These are phyloP conservation scores for Gila orcuttii DNA, from an alignment of 2,113 vertebrate species.

Conservation along the genomic window DNA sequence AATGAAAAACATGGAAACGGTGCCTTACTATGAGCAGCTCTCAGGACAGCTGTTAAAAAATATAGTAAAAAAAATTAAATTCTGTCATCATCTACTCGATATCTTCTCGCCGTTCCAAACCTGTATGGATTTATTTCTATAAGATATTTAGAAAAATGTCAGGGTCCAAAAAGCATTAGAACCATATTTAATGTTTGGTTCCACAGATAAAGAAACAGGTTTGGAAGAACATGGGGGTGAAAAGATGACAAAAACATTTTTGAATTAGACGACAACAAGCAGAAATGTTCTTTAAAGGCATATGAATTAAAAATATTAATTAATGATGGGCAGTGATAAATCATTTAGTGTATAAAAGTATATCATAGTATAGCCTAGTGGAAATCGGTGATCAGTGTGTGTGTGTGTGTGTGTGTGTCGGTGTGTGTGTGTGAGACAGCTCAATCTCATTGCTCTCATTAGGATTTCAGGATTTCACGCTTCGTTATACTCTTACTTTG, in stretches of 20 bases:
- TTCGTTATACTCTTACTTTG: constrained; percentile 64
- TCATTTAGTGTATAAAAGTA: background rate
- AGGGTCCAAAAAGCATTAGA: background rate
- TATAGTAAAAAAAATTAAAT: background rate
- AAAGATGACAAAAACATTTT: background rate
- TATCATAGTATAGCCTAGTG: background rate
- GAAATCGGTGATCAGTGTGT: background rate
- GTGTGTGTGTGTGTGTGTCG: too few species aligned
- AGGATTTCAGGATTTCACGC: constrained; percentile 63
- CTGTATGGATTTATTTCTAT: background rate
- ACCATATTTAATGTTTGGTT: background rate
- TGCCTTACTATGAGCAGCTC: background rate
- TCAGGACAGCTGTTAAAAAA: background rate
- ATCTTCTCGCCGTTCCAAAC: background rate
- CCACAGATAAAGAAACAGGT: background rate
- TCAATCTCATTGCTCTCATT: constrained; percentile 55
- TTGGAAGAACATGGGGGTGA: background rate
- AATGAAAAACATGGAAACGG: background rate
- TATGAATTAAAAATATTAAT: too few species aligned
- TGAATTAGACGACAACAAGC: background rate
- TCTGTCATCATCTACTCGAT: background rate
- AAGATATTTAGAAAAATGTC: background rate
- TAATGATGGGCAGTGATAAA: too few species aligned
- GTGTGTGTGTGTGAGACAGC: constrained; percentile 5
- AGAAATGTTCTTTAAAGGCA: too few species aligned